phyloP scores from a whole-genome alignment of 2,797 vertebrate genomes.

The Crax fasciolata region DNA sequence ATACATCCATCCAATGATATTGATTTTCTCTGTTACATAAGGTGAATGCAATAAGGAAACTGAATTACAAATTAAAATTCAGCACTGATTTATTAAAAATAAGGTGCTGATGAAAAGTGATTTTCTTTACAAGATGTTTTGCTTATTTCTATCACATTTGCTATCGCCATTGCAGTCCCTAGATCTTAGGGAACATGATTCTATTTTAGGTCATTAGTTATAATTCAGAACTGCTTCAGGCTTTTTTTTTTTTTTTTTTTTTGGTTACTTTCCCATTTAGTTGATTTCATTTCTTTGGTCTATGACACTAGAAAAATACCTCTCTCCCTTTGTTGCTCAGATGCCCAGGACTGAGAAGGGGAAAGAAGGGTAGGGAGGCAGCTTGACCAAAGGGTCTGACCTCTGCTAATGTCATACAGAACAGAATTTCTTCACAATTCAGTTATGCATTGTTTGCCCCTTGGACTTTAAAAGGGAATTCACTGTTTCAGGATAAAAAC shows the following conservation, averaged over 20 bases:
- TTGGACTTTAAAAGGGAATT: not conserved
- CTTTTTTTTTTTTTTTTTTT: not conserved
- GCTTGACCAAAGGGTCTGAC: not conserved
- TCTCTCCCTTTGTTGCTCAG: not conserved
- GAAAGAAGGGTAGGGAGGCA: not conserved
- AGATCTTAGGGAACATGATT: not conserved
- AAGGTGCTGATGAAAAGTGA: conserved; percentile 49
- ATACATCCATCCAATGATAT: not conserved
- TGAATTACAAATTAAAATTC: conserved; percentile 61
- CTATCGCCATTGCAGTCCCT: not conserved
- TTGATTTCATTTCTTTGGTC: not conserved
- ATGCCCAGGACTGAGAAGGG: not conserved
- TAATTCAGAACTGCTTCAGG: not conserved
- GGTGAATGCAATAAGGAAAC: conserved; percentile 33
- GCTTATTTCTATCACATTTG: conserved; percentile 28
- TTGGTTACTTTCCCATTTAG: not conserved
- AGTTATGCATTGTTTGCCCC: not conserved
- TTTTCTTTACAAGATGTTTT: conserved; percentile 19
- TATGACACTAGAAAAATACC: not conserved
- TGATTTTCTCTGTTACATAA: conserved; percentile 33
- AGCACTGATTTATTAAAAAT: conserved; percentile 59
- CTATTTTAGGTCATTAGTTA: not conserved
- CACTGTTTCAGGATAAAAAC: not conserved
- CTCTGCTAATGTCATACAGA: not conserved
- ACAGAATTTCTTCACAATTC: not conserved